Conservation (phyloP, 2,797 vertebrate genomes). For the Anguilla obscura region DNA sequence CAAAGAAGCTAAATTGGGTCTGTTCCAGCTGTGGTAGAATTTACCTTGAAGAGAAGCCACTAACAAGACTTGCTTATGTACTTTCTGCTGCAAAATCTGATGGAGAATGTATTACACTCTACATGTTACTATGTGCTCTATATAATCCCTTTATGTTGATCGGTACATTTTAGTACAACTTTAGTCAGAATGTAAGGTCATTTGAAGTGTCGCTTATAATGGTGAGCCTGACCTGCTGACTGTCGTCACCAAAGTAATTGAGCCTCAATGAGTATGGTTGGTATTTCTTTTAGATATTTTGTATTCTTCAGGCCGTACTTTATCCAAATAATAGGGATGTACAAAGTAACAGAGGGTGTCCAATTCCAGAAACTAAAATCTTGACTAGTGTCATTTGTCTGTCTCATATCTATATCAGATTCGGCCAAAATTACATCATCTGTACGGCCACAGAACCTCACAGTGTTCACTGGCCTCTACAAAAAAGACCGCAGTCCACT, state of each 20-base stretch:
- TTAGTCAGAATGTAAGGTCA: no score
- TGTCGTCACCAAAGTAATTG: no score
- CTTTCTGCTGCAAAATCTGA: not conserved
- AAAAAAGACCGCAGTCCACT: not conserved
- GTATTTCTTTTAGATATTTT: not conserved
- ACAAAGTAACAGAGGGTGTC: not conserved
- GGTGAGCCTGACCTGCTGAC: no score
- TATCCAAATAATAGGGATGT: not conserved
- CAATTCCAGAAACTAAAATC: not conserved
- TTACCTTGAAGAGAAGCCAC: not conserved
- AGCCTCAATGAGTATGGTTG: no score
- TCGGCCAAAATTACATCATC: not conserved
- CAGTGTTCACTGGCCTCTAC: not conserved
- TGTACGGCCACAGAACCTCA: not conserved
- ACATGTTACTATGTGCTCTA: not conserved
- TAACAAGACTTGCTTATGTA: not conserved
- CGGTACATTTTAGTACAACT: not conserved
- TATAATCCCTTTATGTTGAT: not conserved
- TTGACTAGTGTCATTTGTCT: not conserved
- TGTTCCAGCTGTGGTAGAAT: not conserved
- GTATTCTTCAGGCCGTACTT: not conserved
- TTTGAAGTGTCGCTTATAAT: no score
- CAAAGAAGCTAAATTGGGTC: not conserved
- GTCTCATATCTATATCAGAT: not conserved
- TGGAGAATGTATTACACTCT: not conserved